Evolutionary conservation across 2,113 vertebrate species (phyloP).

Genomic region (Corynorhinus townsendii): DNA sequence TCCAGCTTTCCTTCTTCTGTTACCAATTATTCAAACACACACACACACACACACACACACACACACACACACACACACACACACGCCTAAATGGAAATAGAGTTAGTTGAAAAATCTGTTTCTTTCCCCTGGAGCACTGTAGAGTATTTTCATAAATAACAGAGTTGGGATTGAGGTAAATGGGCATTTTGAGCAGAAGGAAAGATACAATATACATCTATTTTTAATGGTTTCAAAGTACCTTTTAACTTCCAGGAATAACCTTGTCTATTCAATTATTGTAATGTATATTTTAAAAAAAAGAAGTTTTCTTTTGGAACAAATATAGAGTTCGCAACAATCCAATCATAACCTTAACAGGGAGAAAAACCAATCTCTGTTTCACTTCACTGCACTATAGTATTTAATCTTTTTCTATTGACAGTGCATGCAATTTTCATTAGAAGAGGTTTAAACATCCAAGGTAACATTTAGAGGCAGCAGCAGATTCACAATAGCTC

Average conservation of each 20-base stretch:
- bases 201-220: neutral
- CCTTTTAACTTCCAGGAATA: neutral
- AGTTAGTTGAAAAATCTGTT: neutral
- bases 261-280: constrained; percentile 28
- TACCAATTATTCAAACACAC: neutral
- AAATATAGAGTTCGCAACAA: constrained; percentile 40
- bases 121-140: neutral
- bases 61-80: no score
- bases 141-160: neutral
- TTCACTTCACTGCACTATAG: constrained; percentile 29
- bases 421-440: constrained; percentile 54
- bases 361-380: constrained; percentile 50
- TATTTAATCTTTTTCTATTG: constrained; percentile 60
- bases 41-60: neutral
- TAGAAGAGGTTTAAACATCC: constrained; percentile 62
- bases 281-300: constrained; percentile 43
- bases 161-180: neutral
- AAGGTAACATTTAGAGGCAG: constrained; percentile 32
- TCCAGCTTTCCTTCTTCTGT: neutral
- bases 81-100: neutral
- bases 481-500: constrained; percentile 24
- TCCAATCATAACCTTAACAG: constrained; percentile 49
- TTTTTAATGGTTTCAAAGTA: constrained; percentile 6
- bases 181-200: neutral
- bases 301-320: constrained; percentile 43